Evolutionary conservation across 1,140 invertebrate species (phyloP).

Genomic region (Chironomus striatipennis): DNA sequence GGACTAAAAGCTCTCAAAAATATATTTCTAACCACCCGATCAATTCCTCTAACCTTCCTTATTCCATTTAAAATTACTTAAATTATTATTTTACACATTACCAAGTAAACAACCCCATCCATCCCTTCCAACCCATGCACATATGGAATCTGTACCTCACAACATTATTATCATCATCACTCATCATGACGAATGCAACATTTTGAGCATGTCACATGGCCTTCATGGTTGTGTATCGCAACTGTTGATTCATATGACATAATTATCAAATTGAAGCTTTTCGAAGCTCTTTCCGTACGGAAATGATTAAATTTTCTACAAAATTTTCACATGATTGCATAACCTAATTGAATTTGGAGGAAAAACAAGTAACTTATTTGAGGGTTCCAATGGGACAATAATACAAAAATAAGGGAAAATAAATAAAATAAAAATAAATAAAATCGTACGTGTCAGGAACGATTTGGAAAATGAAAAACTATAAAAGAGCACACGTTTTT

Average conservation of each 20-base stretch:
- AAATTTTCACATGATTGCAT: neutral
- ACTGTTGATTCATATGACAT: constrained; percentile 13
- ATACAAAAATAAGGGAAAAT: neutral
- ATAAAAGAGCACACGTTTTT: neutral
- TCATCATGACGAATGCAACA: too few relatives aligned
- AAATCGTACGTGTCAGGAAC: neutral
- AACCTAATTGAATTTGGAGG: neutral
- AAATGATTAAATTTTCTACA: neutral
- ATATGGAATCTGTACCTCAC: too few relatives aligned
- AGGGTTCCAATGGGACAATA: neutral
- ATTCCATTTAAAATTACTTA: too few relatives aligned
- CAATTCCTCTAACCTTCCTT: too few relatives aligned
- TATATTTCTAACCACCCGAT: too few relatives aligned
- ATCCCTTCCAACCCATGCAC: too few relatives aligned
- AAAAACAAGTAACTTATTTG: neutral
- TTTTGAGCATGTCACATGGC: neutral
- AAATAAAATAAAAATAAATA: neutral
- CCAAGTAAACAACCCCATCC: too few relatives aligned
- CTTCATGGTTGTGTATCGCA: neutral
- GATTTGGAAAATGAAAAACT: neutral
- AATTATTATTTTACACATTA: too few relatives aligned
- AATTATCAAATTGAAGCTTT: neutral
- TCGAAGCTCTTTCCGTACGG: neutral
- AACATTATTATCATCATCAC: too few relatives aligned
- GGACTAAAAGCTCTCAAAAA: too few relatives aligned